Base-by-base conservation (phyloP, 2,113 vertebrate species). In the Epinephelus lanceolatus region DNA sequence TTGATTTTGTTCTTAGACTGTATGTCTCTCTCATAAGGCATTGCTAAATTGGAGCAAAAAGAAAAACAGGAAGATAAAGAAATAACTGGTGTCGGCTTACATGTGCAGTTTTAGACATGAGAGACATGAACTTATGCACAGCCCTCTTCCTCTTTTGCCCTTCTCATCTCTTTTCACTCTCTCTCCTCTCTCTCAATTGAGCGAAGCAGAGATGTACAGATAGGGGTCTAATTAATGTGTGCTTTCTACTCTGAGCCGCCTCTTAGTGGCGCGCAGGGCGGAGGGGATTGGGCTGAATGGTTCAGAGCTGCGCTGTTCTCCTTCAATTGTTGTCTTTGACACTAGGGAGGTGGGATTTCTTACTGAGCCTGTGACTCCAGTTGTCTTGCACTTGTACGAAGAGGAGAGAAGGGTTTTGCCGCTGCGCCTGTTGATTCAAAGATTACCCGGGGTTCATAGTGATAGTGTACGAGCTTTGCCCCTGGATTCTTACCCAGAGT, bases 221-320 rank as follows among this genome's bases (percentile, higher is more conserved):
- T 87, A 80, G 68, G 83, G 71, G 76, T 73, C 76, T 87, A 91
- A 92, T 92, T 93, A 91, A 71, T 68, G 77, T 84, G 79, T 84
- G 74, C 85, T 81, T 86, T 90, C 70, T 78, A 63, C 85, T 73
- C 68, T 69, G 88, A 86, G 82, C 81, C 25, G 23, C 74, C 68
- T 70, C 86, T 89, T 78, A 85, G 74, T 68, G 72, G 4, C 81
- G 76, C 0, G 62, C 76, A 27, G 55, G 51, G 59, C 62, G 56
- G 69, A 81, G 68, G 27, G 71, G 69, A 83, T 74, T 81, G 69
- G 57, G 60, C 74, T 83, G 87, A 92, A 83, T 61, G 69, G 78
- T 83, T 84, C 69, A 62, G 78, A 67, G 62, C 76, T 60, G 59
- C 14, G 6, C 86, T 56, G 69, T 80, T 89, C 87, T 81, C 71